phyloP scores from a whole-genome alignment of 2,113 vertebrate species.

The Uria aalge region DNA sequence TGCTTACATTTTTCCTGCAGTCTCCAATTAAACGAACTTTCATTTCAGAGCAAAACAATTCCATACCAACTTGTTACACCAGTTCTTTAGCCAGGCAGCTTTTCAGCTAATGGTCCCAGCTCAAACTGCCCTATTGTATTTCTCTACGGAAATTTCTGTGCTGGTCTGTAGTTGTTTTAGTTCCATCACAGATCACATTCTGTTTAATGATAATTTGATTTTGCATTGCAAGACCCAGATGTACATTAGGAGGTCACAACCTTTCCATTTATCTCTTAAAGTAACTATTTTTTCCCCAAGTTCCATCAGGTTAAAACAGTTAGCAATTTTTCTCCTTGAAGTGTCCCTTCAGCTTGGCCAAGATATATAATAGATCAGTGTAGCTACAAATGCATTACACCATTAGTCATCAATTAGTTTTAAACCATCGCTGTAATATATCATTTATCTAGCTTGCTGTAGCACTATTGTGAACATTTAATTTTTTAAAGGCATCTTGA shows the following conservation, averaged over 20 bases:
- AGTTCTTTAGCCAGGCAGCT: not conserved
- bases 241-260: conserved; percentile 74
- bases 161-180: conserved; percentile 32
- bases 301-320: conserved; percentile 80
- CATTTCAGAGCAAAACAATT: conserved; percentile 23
- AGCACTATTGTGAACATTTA: conserved; percentile 76
- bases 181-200: conserved; percentile 56
- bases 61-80: conserved; percentile 22
- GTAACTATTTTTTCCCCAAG: conserved; percentile 73
- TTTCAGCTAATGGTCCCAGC: not conserved
- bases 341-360: conserved; percentile 71
- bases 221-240: conserved; percentile 72
- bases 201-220: conserved; percentile 80
- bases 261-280: conserved; percentile 76
- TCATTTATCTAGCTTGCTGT: conserved; percentile 77
- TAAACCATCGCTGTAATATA: conserved; percentile 75
- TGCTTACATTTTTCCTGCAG: conserved; percentile 21
- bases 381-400: conserved; percentile 80
- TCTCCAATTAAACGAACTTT: conserved; percentile 39
- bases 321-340: conserved; percentile 83
- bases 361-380: conserved; percentile 79
- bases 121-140: not conserved
- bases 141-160: conserved; percentile 21
- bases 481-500: conserved; percentile 78
- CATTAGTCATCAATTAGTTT: conserved; percentile 84